Evolutionary conservation across 2,113 vertebrate genomes (phyloP).

Genomic region (Salvelinus fontinalis): DNA sequence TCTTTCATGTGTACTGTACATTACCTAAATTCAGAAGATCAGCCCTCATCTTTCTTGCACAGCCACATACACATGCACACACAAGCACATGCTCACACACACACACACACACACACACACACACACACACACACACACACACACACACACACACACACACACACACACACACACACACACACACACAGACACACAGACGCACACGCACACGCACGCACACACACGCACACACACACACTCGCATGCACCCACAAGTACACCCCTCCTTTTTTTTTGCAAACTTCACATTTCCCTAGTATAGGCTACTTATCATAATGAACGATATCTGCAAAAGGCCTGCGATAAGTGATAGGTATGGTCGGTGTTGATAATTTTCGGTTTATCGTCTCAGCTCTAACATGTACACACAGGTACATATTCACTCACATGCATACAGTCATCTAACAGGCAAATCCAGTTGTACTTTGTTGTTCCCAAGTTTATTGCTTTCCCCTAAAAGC

Average conservation of each 20-base stretch:
- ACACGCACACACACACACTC: no score
- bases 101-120: not conserved
- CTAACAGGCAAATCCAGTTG: conserved; percentile 63
- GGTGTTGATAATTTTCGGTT: no score
- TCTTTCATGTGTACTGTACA: conserved; percentile 22
- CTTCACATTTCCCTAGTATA: no score
- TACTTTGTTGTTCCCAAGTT: conserved; percentile 65
- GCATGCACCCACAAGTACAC: no score
- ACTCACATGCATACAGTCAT: conserved; percentile 20
- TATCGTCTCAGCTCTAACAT: no score
- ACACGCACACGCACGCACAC: no score
- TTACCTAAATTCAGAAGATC: conserved; percentile 37
- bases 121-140: not conserved
- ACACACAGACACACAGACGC: no score
- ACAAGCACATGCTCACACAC: not conserved
- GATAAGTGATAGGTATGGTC: no score
- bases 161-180: no score
- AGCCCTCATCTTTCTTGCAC: not conserved
- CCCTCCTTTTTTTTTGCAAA: not conserved
- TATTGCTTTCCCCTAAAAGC: conserved; percentile 58
- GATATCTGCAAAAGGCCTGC: no score
- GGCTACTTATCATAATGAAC: no score
- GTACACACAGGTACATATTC: conserved; percentile 30
- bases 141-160: not conserved
- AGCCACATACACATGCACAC: no score